Percentiles rank a stretch among this genome's conserved stretches.
Conservation (phyloP, 2,113 vertebrate genomes). For the Amblyopsis rosae region DNA sequence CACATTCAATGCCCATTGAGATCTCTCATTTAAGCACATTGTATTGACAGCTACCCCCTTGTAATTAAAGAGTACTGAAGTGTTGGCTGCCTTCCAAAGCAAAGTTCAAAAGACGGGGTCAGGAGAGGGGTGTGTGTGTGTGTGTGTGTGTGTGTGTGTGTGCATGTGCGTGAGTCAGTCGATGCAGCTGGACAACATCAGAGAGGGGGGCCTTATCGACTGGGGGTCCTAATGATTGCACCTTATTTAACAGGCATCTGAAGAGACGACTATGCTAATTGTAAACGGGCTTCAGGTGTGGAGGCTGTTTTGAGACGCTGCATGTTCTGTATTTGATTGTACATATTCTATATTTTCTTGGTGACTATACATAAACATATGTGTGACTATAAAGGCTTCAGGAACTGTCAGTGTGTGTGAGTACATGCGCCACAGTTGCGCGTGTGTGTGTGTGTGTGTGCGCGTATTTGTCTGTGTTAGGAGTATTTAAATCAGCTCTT, state of each 20-base stretch:
- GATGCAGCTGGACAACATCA: conserved; percentile 88
- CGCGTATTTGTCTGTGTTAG: conserved; percentile 17
- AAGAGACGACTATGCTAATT: conserved; percentile 96
- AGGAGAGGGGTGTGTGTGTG: conserved; percentile 83
- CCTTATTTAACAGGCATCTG: conserved; percentile 96
- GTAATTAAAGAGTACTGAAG: conserved; percentile 99
- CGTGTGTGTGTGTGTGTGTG: conserved; percentile 35
- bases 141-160: conserved; percentile 31
- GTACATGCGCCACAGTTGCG: conserved; percentile 20
- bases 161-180: conserved; percentile 71
- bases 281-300: conserved; percentile 75
- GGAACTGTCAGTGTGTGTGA: conserved; percentile 50
- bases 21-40: conserved; percentile 99
- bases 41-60: conserved; percentile 99
- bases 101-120: conserved; percentile 99
- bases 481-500: conserved; percentile 78
- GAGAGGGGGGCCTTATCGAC: conserved; percentile 91
- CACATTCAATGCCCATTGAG: conserved; percentile 58
- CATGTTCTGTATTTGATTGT: background rate
- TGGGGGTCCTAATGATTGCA: conserved; percentile 92
- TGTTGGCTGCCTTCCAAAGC: conserved; percentile 98
- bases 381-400: conserved; percentile 55
- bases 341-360: conserved; percentile 62
- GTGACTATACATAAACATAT: background rate
- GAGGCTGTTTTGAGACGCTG: conserved; percentile 9